These are phyloP conservation scores for Melopsittacus undulatus DNA, from an alignment of 2,797 vertebrate genomes.

Conservation along the genomic window DNA sequence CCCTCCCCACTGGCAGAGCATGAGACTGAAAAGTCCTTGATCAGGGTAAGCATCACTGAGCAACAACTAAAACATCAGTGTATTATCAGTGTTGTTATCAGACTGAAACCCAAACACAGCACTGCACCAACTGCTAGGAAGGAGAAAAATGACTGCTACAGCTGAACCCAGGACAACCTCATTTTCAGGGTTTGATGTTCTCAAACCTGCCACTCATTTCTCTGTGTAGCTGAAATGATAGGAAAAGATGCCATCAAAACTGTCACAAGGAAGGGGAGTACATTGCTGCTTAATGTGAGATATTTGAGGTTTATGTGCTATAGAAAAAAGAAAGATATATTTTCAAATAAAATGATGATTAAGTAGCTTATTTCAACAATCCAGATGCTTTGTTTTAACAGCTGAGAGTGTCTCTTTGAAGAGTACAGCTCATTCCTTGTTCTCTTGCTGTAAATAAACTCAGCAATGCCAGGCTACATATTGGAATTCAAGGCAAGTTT, in stretches of 20 bases:
- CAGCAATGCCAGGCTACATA: background rate
- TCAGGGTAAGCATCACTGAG: too few species aligned
- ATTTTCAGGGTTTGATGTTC: conserved; percentile 11
- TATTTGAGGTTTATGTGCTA: background rate
- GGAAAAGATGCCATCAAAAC: background rate
- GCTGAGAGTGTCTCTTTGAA: background rate
- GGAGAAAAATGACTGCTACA: background rate
- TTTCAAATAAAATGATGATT: background rate
- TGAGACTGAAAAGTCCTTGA: too few species aligned
- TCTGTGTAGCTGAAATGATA: conserved; percentile 12
- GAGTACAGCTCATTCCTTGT: background rate
- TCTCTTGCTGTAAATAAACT: background rate
- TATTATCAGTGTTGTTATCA: too few species aligned
- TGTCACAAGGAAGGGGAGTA: background rate
- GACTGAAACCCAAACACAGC: background rate
- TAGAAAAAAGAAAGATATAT: background rate
- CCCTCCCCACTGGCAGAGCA: too few species aligned
- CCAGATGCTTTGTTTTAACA: background rate
- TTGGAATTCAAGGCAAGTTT: background rate
- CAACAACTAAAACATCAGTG: too few species aligned
- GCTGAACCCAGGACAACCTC: background rate
- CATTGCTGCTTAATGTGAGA: background rate
- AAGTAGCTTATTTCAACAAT: background rate
- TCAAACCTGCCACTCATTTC: conserved; percentile 15
- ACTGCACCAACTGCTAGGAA: background rate